phyloP scores from a whole-genome alignment of 2,797 vertebrate species.

The Phrynocephalus vlangalii region DNA sequence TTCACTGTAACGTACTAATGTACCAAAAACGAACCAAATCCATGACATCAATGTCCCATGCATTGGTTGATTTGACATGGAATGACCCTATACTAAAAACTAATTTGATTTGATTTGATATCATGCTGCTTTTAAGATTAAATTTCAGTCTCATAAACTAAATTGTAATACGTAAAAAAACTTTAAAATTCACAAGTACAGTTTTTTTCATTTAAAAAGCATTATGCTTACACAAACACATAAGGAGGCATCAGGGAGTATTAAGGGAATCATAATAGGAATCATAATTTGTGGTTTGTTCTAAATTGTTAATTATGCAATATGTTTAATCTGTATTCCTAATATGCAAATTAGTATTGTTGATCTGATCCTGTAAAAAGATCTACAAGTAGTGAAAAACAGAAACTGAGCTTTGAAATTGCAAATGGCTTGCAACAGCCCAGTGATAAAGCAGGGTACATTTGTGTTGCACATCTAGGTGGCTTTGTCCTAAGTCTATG shows the following conservation, averaged over 20 bases:
- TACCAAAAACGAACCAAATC: too few species aligned
- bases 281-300: not conserved
- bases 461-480: not conserved
- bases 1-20: too few species aligned
- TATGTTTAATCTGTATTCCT: slow-evolving; percentile 21
- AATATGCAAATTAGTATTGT: slow-evolving; percentile 62
- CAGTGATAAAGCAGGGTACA: not conserved
- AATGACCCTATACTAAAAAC: too few species aligned
- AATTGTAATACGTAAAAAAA: not conserved
- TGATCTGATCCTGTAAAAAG: slow-evolving; percentile 55
- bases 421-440: not conserved
- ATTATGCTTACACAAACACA: not conserved
- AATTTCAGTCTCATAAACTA: not conserved
- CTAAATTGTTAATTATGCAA: not conserved
- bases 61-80: too few species aligned
- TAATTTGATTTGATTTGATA: too few species aligned
- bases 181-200: not conserved
- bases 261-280: not conserved
- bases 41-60: too few species aligned
- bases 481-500: not conserved
- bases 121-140: not conserved
- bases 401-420: slow-evolving; percentile 1
- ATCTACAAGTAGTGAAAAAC: slow-evolving; percentile 60
- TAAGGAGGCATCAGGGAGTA: not conserved
- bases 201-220: not conserved